Percentiles rank a stretch among this genome's conserved stretches.
These are phyloP conservation scores for Malurus cyaneus DNA, from an alignment of 2,113 vertebrate genomes.

Conservation along the genomic window DNA sequence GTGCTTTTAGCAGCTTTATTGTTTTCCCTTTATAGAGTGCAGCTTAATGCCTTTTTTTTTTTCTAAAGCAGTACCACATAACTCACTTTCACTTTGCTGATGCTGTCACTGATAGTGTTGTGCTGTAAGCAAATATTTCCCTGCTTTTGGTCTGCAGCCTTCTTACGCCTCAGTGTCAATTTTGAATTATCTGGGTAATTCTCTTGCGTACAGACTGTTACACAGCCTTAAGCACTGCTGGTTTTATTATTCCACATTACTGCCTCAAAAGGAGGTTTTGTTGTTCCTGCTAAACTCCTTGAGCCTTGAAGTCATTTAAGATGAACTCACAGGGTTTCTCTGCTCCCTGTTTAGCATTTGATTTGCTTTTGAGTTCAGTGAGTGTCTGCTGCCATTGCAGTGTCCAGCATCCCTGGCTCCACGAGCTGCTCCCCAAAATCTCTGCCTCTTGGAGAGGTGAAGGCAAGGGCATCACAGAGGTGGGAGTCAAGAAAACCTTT, in stretches of 20 bases:
- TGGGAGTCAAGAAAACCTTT: background rate
- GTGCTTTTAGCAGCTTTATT: slow-evolving; percentile 7
- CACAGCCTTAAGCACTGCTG: background rate
- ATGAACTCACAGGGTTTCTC: background rate
- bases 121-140: slow-evolving; percentile 20
- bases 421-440: background rate
- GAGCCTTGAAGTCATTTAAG: background rate
- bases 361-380: background rate
- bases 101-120: background rate
- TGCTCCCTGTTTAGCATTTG: background rate
- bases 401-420: background rate
- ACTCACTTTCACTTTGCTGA: slow-evolving; percentile 8
- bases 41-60: background rate
- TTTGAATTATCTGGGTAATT: slow-evolving; percentile 24
- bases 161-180: background rate
- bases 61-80: background rate
- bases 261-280: background rate
- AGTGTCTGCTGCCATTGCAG: background rate
- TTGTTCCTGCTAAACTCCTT: background rate
- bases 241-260: background rate
- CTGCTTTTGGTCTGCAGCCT: background rate
- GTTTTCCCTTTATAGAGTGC: background rate
- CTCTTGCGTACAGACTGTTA: background rate
- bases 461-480: background rate
- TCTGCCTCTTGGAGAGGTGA: background rate